Conservation (phyloP, 2,888 invertebrate species). For the Drosophila quinaria region DNA sequence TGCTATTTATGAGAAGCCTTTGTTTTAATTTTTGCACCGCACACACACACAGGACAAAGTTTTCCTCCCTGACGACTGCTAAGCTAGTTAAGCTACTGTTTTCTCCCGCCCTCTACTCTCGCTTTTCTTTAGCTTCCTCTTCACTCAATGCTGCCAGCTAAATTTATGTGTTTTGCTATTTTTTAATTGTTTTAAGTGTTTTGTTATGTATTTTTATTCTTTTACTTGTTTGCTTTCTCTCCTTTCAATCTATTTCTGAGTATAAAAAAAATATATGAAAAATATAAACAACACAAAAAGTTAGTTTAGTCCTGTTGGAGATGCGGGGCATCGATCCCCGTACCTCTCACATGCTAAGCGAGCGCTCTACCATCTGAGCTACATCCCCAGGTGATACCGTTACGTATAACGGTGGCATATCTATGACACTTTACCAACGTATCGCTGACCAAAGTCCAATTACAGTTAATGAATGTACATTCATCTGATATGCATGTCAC, state of each 20-base stretch:
- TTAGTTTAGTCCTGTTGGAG: constrained; percentile 69
- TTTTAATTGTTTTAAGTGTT: constrained; percentile 85
- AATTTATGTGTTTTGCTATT: constrained; percentile 83
- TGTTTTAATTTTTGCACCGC: constrained; percentile 79
- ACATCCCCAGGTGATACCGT: constrained; percentile 79
- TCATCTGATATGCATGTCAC: constrained; percentile 61
- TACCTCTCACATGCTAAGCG: constrained; percentile 86
- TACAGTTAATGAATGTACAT: constrained; percentile 27
- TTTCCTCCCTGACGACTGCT: constrained; percentile 44
- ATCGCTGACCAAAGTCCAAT: constrained; percentile 31
- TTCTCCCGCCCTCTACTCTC: constrained; percentile 4
- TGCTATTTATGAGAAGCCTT: constrained; percentile 84
- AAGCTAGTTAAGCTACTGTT: constrained; percentile 68
- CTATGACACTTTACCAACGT: constrained; percentile 3
- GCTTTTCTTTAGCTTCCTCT: neutral
- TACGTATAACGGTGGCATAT: constrained; percentile 31
- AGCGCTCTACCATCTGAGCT: constrained; percentile 86
- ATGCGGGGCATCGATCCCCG: constrained; percentile 86
- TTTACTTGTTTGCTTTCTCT: neutral
- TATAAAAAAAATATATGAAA: constrained; percentile 12
- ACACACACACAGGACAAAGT: constrained; percentile 54
- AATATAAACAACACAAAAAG: constrained; percentile 23
- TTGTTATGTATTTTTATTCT: constrained; percentile 59
- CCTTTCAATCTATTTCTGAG: constrained; percentile 5
- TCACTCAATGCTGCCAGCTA: constrained; percentile 26